phyloP scores from a whole-genome alignment of 2,113 vertebrate genomes.

The Cricetomys ansorgei region DNA sequence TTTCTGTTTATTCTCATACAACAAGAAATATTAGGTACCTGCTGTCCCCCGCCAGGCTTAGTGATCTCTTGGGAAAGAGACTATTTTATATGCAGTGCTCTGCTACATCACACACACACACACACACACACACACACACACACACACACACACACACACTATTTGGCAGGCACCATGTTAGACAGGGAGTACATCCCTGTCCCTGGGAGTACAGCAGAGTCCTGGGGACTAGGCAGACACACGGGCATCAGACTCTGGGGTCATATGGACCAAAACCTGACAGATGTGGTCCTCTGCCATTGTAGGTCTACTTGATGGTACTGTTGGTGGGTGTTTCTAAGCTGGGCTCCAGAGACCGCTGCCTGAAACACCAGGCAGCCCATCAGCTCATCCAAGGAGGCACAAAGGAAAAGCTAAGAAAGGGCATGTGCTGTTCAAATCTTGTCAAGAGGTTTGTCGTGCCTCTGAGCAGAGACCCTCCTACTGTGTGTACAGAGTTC shows the following conservation, averaged over 20 bases:
- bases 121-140: background rate
- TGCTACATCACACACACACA: no score
- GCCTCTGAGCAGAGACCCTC: background rate
- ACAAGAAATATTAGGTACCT: background rate
- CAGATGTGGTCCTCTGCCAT: background rate
- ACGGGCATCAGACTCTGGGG: background rate
- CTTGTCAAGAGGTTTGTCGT: background rate
- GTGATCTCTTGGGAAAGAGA: background rate
- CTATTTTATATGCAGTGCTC: background rate
- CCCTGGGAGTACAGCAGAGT: background rate
- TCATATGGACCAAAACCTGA: fast-evolving
- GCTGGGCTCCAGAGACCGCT: background rate
- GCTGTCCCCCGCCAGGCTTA: background rate
- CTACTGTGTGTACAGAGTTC: background rate
- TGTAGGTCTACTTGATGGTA: background rate
- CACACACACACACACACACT: background rate
- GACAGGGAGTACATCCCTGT: background rate
- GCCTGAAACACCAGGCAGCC: background rate
- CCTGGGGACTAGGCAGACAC: background rate
- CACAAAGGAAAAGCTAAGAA: background rate
- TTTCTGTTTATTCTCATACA: background rate
- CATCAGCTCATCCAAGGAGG: background rate
- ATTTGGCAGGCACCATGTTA: no score
- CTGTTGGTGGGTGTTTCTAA: background rate
- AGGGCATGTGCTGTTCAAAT: background rate